A percentile compares a stretch with the other conserved stretches of the same genome.
Conservation (phyloP, 1,140 invertebrate genomes). For the Rhagoletis pomonella region DNA sequence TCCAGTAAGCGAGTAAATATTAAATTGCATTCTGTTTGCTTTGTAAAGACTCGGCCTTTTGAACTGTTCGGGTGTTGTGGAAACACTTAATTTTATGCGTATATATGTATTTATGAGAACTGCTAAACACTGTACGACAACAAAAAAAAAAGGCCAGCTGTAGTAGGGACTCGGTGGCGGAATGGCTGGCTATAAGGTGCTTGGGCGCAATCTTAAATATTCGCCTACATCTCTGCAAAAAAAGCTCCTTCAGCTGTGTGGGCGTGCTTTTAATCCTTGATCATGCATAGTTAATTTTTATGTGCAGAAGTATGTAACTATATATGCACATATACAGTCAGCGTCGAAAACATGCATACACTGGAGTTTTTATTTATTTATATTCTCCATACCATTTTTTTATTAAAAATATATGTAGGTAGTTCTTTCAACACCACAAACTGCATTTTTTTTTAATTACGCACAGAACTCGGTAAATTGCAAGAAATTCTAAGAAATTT, state of each 20-base stretch:
- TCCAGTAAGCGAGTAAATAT: not conserved
- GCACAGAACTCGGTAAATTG: no score
- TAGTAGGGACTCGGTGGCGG: not conserved
- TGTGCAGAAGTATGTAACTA: not conserved
- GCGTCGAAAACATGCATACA: no score
- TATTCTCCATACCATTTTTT: no score
- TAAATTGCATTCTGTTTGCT: slow-evolving; percentile 4
- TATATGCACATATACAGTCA: not conserved
- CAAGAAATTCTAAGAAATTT: no score
- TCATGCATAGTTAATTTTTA: not conserved
- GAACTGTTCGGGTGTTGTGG: not conserved
- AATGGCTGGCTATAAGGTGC: not conserved
- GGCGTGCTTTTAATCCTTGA: slow-evolving; percentile 12
- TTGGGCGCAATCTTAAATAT: not conserved
- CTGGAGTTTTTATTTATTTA: no score
- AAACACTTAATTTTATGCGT: slow-evolving; percentile 18
- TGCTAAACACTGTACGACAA: not conserved
- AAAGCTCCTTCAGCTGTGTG: not conserved
- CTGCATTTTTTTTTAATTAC: no score
- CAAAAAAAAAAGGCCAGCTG: not conserved
- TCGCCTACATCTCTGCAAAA: not conserved
- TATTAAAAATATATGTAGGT: no score
- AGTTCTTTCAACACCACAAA: no score
- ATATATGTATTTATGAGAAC: not conserved
- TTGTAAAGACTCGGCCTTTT: not conserved